Evolutionary conservation across 2,797 vertebrate species (phyloP), one percentile per base, ranked within the genome.

Genomic region (Gymnoscopelus braueri): DNA sequence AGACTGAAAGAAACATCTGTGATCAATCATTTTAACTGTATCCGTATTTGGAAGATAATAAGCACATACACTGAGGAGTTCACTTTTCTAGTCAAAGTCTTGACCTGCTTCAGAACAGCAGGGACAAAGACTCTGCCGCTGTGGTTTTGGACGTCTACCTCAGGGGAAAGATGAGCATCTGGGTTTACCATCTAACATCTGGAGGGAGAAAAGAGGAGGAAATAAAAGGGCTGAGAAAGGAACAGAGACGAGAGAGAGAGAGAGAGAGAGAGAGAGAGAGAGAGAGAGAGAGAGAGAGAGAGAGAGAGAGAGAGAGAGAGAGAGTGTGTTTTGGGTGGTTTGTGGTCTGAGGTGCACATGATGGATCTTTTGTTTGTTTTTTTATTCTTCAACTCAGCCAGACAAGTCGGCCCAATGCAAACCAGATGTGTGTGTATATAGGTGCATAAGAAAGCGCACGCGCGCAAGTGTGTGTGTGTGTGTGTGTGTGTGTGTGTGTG

Each of bases 341-440:
- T 68, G 35, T 60, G 70, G 63, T 73, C 69, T 71, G 67, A 44
- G 39, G 65, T 72, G 69, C 67, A 62, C 50, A 35, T 71, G 71
- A 81, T 78, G 67, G 71, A 76, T 52, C 29, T 61, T 65, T 64
- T 44, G 39, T 44, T 65, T 76, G 12, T 63, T 74, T 65, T 63
- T 51, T 65, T 44, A 44, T 44, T 44, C 39, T 44, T 44, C 39
- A 44, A 44, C 39, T 10, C 8, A 44, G 8, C 39, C 39, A 10
- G 39, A 9, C 39, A 44, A 44, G 39, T 44, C 26, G 26, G 60
- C 49, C 73, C 69, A 86, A 90, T 78, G 72, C 74, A 65, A 71
- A 90, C 84, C 92, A 93, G 89, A 92, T 93, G 91, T 89, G 75
- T 93, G 91, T 89, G 75, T 48, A 5, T 52, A 49, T 63, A n/a